Conservation (phyloP, 1,140 invertebrate species). For the Orussus abietinus region DNA sequence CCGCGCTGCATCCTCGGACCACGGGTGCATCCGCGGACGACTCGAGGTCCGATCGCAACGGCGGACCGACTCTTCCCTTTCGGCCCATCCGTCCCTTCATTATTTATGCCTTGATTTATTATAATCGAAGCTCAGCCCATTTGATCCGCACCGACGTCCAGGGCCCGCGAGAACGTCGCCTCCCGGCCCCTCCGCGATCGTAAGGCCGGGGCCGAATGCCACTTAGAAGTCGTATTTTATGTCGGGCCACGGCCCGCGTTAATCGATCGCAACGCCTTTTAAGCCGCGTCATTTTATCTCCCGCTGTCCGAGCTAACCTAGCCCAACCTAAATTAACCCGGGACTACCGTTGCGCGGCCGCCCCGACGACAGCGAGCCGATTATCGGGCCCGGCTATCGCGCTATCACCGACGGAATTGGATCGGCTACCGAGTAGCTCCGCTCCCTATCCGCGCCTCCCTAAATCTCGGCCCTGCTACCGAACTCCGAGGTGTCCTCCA, state of each 20-base stretch:
- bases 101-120: conserved; percentile 54
- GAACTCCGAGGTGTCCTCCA: no score
- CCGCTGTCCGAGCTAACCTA: background rate
- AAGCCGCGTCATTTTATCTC: conserved; percentile 21
- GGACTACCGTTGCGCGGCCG: no score
- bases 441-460: no score
- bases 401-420: conserved; percentile 31
- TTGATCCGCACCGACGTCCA: conserved; percentile 40
- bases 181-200: no score
- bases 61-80: conserved; percentile 27
- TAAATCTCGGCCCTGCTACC: no score
- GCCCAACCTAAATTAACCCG: no score
- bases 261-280: conserved; percentile 20
- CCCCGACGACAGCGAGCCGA: conserved; percentile 18
- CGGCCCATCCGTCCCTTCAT: conserved; percentile 45
- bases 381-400: conserved; percentile 20
- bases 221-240: conserved; percentile 26
- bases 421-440: conserved; percentile 31
- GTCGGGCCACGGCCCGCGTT: conserved; percentile 22
- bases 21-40: no score
- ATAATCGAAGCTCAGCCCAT: conserved; percentile 47
- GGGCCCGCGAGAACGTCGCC: conserved; percentile 7
- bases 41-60: conserved; percentile 41
- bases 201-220: conserved; percentile 16
- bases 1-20: no score